A percentile compares a stretch with the other conserved stretches of the same genome.
phyloP scores from a whole-genome alignment of 2,113 vertebrate species.

The Spermophilus dauricus region DNA sequence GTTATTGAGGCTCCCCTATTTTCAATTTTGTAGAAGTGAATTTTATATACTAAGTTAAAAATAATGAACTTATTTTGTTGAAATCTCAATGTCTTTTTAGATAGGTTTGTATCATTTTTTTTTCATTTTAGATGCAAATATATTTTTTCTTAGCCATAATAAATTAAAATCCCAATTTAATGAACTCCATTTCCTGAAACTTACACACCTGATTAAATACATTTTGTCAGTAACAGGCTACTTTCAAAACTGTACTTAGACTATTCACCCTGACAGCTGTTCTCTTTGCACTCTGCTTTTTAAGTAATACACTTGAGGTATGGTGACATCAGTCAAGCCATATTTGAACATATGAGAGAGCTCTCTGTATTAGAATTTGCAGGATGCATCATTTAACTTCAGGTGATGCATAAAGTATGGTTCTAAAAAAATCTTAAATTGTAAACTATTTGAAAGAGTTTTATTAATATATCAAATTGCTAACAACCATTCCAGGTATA shows the following conservation, averaged over 20 bases:
- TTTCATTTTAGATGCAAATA: neutral
- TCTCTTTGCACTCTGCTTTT: conserved; percentile 45
- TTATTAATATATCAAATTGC: neutral
- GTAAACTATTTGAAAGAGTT: neutral
- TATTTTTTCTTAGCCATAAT: neutral
- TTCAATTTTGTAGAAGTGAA: neutral
- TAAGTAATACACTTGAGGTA: conserved; percentile 65
- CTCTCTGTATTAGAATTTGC: conserved; percentile 3
- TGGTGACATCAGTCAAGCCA: conserved; percentile 53
- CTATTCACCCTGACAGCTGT: conserved; percentile 56
- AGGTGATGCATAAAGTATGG: neutral
- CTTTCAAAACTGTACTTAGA: conserved; percentile 40
- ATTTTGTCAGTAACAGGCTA: conserved; percentile 60
- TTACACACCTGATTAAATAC: conserved; percentile 29
- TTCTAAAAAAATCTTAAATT: neutral
- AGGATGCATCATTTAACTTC: conserved; percentile 23
- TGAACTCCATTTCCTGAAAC: neutral
- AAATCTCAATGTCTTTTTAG: neutral
- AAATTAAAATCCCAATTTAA: conserved; percentile 25
- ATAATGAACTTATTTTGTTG: neutral
- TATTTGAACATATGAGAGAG: conserved; percentile 40
- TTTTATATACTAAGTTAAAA: neutral
- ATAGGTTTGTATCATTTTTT: neutral
- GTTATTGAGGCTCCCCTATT: neutral
- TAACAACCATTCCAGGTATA: neutral